A percentile compares a stretch with the other conserved stretches of the same genome.
Evolutionary conservation across 1,140 invertebrate species (phyloP).

Genomic region (Triops cancriformis): DNA sequence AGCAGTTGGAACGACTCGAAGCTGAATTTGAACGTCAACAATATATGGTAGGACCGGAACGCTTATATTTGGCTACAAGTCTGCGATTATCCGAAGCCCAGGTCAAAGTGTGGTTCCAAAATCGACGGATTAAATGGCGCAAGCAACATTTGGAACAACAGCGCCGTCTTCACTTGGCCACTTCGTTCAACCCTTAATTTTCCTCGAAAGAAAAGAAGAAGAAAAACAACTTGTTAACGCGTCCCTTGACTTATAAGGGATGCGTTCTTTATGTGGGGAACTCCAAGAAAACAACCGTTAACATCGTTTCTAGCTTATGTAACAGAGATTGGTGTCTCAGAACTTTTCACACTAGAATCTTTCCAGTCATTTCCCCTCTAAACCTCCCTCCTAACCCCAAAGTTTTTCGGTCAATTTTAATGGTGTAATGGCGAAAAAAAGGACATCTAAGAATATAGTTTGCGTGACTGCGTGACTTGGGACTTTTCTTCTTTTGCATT

Average conservation of each 20-base stretch:
- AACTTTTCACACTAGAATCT: too few relatives aligned
- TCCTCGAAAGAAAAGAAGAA: background rate
- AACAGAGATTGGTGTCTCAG: too few relatives aligned
- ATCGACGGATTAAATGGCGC: constrained; percentile 89
- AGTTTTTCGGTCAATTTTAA: background rate
- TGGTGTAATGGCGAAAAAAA: background rate
- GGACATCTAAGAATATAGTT: background rate
- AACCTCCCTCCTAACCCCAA: too few relatives aligned
- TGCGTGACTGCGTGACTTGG: background rate
- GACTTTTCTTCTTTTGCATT: background rate
- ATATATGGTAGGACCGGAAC: constrained; percentile 90
- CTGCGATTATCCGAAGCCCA: constrained; percentile 82
- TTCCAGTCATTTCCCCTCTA: too few relatives aligned
- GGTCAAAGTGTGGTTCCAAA: constrained; percentile 97
- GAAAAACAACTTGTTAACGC: background rate
- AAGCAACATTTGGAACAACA: constrained; percentile 87
- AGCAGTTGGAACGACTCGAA: constrained; percentile 82
- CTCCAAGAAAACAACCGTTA: too few relatives aligned
- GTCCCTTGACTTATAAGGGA: too few relatives aligned
- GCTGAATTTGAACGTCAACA: constrained; percentile 87
- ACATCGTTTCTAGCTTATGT: too few relatives aligned
- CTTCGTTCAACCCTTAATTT: background rate
- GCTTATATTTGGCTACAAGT: constrained; percentile 76
- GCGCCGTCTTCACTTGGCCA: constrained; percentile 35
- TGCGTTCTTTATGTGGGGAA: too few relatives aligned